These are phyloP conservation scores for Chiloscyllium plagiosum DNA, from an alignment of 2,113 vertebrate genomes.

Conservation along the genomic window DNA sequence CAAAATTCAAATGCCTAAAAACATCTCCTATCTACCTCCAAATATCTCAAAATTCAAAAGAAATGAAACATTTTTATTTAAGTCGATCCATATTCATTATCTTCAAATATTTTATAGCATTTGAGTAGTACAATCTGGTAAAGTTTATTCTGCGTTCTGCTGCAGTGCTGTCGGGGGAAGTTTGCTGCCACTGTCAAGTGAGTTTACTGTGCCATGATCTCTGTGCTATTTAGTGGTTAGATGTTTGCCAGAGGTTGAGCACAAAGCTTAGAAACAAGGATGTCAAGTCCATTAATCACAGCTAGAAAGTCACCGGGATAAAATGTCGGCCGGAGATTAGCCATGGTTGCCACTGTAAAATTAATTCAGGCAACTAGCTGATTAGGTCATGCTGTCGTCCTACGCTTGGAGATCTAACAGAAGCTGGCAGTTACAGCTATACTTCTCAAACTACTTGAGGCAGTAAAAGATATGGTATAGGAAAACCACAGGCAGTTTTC, in stretches of 20 bases:
- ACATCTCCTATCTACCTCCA: neutral
- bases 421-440: slow-evolving; percentile 47
- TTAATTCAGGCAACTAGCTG: slow-evolving; percentile 51
- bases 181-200: slow-evolving; percentile 48
- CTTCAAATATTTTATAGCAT: slow-evolving; percentile 40
- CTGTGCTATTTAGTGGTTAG: slow-evolving; percentile 62
- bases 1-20: neutral
- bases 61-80: neutral
- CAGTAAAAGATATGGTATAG: slow-evolving; percentile 38
- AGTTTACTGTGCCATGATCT: slow-evolving; percentile 61
- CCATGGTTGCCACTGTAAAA: slow-evolving; percentile 50
- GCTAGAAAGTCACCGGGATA: slow-evolving; percentile 50
- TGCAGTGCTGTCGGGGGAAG: slow-evolving; percentile 23
- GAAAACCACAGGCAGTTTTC: slow-evolving; percentile 40
- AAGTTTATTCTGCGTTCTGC: slow-evolving; percentile 27
- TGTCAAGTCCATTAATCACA: slow-evolving; percentile 69
- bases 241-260: slow-evolving; percentile 53
- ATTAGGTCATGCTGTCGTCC: slow-evolving; percentile 57
- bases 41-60: slow-evolving; percentile 16
- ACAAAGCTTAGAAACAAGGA: slow-evolving; percentile 55
- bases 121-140: slow-evolving; percentile 40
- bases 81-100: slow-evolving; percentile 43
- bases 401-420: slow-evolving; percentile 48
- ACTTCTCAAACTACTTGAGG: slow-evolving; percentile 46
- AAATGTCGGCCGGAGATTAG: slow-evolving; percentile 56